A percentile compares a stretch with the other conserved stretches of the same genome.
These are phyloP conservation scores for Drosophila azteca DNA, from an alignment of 1,140 invertebrate genomes.

Conservation along the genomic window DNA sequence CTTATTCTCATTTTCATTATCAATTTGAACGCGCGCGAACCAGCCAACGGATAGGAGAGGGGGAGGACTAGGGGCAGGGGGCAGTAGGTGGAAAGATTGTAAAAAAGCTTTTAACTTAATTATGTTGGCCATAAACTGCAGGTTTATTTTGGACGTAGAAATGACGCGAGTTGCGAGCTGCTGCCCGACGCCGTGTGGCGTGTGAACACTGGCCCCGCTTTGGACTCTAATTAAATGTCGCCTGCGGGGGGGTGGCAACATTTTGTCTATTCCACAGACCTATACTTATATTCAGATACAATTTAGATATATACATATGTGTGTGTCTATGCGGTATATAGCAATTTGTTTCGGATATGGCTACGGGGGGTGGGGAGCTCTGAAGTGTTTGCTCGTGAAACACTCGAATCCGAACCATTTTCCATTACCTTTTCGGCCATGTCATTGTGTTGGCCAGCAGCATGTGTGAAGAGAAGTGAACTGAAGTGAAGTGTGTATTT, in stretches of 20 bases:
- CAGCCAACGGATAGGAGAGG: conserved; percentile 13
- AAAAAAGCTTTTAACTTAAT: conserved; percentile 83
- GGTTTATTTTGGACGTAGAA: conserved; percentile 66
- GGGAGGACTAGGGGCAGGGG: conserved; percentile 12
- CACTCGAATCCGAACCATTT: conserved; percentile 71
- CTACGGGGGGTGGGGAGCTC: conserved; percentile 5
- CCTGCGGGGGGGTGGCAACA: conserved; percentile 50
- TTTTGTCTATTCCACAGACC: conserved; percentile 24
- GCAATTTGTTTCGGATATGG: conserved; percentile 28
- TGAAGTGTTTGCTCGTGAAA: conserved; percentile 79
- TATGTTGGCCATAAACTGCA: conserved; percentile 81
- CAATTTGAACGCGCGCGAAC: conserved; percentile 67
- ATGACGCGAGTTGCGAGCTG: conserved; percentile 10
- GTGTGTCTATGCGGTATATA: conserved; percentile 13
- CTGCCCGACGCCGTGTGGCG: conserved; percentile 47
- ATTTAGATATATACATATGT: conserved; percentile 9
- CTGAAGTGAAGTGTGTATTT: conserved; percentile 52
- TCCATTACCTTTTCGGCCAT: conserved; percentile 63
- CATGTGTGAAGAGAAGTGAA: not conserved
- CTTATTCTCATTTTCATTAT: conserved; percentile 82
- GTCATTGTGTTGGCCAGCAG: conserved; percentile 66
- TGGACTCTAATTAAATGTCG: conserved; percentile 76
- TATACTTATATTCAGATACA: conserved; percentile 2
- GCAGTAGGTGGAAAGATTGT: conserved; percentile 32
- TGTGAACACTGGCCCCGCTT: conserved; percentile 51